Base-by-base conservation (phyloP, 1,140 invertebrate species). In the Zaprionus davidi region DNA sequence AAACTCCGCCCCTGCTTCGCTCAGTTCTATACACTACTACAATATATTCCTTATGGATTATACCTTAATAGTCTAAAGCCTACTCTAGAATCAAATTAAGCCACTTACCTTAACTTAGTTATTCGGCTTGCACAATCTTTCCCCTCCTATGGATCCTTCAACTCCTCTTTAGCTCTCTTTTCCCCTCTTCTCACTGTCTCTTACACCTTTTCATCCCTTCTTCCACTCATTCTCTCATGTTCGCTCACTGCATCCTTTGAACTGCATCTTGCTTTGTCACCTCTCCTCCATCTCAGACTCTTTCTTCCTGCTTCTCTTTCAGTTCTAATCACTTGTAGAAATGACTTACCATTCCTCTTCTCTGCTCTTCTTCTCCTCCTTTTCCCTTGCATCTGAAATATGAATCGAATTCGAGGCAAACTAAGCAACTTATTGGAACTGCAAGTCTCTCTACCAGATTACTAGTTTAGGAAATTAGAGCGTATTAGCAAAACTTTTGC, bases 401-500 rank as follows among this genome's bases (percentile, higher is more conserved):
- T 51, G 46, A 51, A 51, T 51, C 46, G 46, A 51, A 51, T 13
- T 51, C 11, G 12, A 22, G 12, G 20, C 46, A 51, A 44, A 17
- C 41, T 46, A 46, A 46, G 7, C n/a, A 46, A 46, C 41, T 51
- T 51, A 20, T 51, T 24, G 17, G 17, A 24, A 24, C 46, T 24
- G 20, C 9, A 46, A 46, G 3, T 44, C 41, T 6, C 46, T 51
- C 20, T 64, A 31, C 28, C n/a, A 22, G 46, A 53, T n/a, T 71
- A 31, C 28, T 31, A 24, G 71, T 60, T 68, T 12, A 73, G 71
- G 65, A 69, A 73, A 73, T 73, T 66, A 58, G 68, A 56, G 22
- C 24, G 22, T 26, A 56, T 56, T 56, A 31, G 53, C 13, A 56
- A 56, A 56, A 56, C 0, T 56, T 26, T 31, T 24, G 53, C 12